Evolutionary conservation across 2,888 invertebrate species (phyloP).

Genomic region (Scaptomyza tumidula): DNA sequence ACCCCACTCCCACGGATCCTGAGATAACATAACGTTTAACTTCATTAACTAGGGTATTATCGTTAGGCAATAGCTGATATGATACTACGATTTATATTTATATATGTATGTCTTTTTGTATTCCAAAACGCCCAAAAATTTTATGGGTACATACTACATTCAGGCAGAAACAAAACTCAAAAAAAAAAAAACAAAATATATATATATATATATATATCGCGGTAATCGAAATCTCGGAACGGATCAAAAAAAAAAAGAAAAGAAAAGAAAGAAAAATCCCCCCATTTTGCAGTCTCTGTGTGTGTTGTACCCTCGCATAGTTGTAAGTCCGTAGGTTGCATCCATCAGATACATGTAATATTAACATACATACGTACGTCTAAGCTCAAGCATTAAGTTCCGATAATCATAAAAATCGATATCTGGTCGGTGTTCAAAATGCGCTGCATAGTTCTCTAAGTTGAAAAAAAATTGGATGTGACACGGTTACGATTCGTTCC

Average conservation of each 20-base stretch:
- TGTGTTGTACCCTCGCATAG: conserved; percentile 8
- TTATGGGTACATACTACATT: background rate
- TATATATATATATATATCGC: background rate
- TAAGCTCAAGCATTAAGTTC: conserved; percentile 26
- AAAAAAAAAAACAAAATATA: too few relatives aligned
- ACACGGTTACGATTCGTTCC: background rate
- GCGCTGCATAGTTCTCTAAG: conserved; percentile 23
- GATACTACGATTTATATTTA: conserved; percentile 4
- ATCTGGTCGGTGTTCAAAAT: conserved; percentile 4
- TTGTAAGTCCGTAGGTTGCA: conserved; percentile 13
- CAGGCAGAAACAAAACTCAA: background rate
- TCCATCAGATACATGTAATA: conserved; percentile 2
- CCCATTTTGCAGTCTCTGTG: conserved; percentile 6
- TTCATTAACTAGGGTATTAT: conserved; percentile 39
- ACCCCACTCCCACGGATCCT: conserved; percentile 21
- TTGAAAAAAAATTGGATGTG: conserved; percentile 1
- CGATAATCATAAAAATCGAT: conserved; percentile 9
- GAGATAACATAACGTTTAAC: conserved; percentile 25
- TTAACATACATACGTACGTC: conserved; percentile 9
- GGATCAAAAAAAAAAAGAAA: background rate
- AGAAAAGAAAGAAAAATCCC: background rate
- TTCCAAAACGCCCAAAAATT: conserved; percentile 9
- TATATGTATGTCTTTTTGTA: conserved; percentile 20
- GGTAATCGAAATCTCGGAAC: background rate
- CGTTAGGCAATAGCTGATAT: conserved; percentile 42